Evolutionary conservation across 2,113 vertebrate genomes (phyloP).

Genomic region (Burhinus bistriatus): DNA sequence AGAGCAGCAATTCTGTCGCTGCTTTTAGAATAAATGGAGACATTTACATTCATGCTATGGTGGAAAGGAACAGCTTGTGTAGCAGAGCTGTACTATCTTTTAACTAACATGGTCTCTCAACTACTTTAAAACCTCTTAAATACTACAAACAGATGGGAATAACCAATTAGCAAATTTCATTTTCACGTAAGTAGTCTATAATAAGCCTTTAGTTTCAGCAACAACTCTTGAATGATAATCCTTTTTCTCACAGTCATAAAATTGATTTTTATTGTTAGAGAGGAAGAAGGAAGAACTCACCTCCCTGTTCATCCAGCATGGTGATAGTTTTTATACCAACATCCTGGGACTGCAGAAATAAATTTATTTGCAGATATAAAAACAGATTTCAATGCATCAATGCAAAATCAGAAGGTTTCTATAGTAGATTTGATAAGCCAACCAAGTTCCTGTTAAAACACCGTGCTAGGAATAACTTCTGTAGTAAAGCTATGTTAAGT

Average conservation of each 20-base stretch:
- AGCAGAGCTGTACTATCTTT: background rate
- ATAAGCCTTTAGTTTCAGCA: background rate
- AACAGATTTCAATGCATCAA: background rate
- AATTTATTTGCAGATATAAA: background rate
- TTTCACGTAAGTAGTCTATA: background rate
- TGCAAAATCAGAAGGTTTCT: background rate
- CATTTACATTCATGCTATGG: background rate
- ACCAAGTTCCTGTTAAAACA: background rate
- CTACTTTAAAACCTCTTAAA: background rate
- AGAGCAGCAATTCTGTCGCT: background rate
- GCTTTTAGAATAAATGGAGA: background rate
- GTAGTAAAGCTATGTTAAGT: background rate
- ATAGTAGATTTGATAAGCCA: background rate
- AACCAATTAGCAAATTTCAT: background rate
- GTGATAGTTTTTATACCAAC: constrained; percentile 87
- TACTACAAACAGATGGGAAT: background rate
- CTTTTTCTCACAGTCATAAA: background rate
- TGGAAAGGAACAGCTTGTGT: background rate
- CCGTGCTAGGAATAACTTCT: background rate
- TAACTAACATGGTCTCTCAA: background rate
- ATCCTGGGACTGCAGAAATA: constrained; percentile 81
- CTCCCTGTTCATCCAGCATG: constrained; percentile 93
- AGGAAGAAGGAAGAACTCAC: constrained; percentile 69
- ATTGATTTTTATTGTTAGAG: background rate
- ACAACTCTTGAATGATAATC: background rate